Evolutionary conservation across 2,888 invertebrate species (phyloP), one percentile per base, ranked within the genome.

Genomic region (Schizaphis graminum): DNA sequence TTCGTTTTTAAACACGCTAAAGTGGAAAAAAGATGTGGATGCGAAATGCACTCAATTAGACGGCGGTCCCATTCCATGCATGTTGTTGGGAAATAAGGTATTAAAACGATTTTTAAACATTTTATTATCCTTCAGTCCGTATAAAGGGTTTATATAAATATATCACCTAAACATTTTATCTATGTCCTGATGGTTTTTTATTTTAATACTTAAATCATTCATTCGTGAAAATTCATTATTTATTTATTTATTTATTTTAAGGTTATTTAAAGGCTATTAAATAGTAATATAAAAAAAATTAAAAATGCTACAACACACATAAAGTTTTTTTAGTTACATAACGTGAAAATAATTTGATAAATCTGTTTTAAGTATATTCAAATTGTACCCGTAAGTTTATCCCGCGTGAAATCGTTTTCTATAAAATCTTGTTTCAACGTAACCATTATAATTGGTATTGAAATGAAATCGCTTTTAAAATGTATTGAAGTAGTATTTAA

Each of bases 21-120:
- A 96, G 95, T 97, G 97, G 97, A 97, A 97, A 95, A 96, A 96
- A 95, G 97, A 97, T 95, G 96, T 97, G 5, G 97, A 97, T 95
- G 96, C 96, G 47, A 97, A 97, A 95, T 96, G 97, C 94, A 96
- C 96, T 91, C 95, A 96, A 35, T 95, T 96, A 4, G 96, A 97
- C 95, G 96, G 96, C 5, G 96, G 96, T 94, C 96, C 96, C 8
- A 96, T 97, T 47, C 97, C 97, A 7, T 96, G 97, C 95, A 96
- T 97, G 95, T 95, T 97, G 35, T 95, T 97, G 94, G 97, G 96
- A 35, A 97, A 97, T 95, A 97, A 97, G 96, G 97, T 97, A 95
- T 95, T 95, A 41, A 28, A 47, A 21, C 16, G 13, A 21, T 47
- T 87, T 47, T 87, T 87, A 2, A 87, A 21, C n/a, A 28, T 67